phyloP scores from a whole-genome alignment of 1,140 invertebrate species.

The Elymnias hypermnestra region DNA sequence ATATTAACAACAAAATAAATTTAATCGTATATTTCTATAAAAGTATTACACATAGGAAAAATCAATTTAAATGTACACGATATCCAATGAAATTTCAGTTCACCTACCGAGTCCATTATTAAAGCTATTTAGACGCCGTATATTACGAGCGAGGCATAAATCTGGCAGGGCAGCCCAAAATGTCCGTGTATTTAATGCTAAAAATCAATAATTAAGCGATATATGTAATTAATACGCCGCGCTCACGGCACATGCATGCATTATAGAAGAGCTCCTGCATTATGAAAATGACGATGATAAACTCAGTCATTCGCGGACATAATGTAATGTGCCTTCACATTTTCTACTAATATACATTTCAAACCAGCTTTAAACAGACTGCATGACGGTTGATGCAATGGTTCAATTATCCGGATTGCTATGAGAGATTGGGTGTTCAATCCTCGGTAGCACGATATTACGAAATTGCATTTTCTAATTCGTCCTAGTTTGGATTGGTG shows the following conservation, averaged over 20 bases:
- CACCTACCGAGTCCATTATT: constrained; percentile 8
- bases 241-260: constrained; percentile 44
- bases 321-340: neutral
- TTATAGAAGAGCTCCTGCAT: constrained; percentile 55
- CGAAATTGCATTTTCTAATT: no score
- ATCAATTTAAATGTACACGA: neutral
- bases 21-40: no score
- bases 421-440: no score
- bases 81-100: constrained; percentile 11
- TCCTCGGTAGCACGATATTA: no score
- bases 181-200: constrained; percentile 55
- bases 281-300: constrained; percentile 63
- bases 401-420: no score
- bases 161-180: constrained; percentile 41
- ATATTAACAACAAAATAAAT: no score
- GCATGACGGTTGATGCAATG: no score
- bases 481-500: no score
- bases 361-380: no score
- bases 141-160: constrained; percentile 39
- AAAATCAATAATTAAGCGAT: constrained; percentile 70
- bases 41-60: no score
- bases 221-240: constrained; percentile 65
- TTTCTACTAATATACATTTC: neutral
- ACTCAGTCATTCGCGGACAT: neutral
- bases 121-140: constrained; percentile 33